A percentile compares a stretch with the other conserved stretches of the same genome.
Evolutionary conservation across 2,797 vertebrate genomes (phyloP).

Genomic region (Limosa lapponica): DNA sequence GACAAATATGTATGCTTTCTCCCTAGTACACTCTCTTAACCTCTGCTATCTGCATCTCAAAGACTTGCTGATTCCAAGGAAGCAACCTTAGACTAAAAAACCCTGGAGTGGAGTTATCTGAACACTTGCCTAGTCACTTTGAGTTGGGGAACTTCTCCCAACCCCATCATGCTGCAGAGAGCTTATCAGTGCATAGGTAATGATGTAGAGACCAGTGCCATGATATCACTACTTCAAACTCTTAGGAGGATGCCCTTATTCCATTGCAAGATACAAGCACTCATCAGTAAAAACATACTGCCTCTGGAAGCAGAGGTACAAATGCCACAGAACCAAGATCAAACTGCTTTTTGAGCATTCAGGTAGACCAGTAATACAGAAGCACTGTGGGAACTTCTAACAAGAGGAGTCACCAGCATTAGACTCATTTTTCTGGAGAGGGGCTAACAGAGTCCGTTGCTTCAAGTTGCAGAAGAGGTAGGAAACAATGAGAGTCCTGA

Average conservation of each 20-base stretch:
- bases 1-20: neutral
- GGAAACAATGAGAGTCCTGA: neutral
- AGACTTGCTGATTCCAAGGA: neutral
- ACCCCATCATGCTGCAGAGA: neutral
- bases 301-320: neutral
- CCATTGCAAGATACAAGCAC: neutral
- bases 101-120: neutral
- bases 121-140: neutral
- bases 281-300: neutral
- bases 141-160: neutral
- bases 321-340: neutral
- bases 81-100: neutral
- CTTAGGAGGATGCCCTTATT: neutral
- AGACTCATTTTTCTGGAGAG: neutral
- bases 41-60: neutral
- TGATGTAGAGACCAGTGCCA: neutral
- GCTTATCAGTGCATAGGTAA: neutral
- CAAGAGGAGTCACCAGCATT: neutral
- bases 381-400: neutral
- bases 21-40: neutral
- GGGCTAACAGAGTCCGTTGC: neutral
- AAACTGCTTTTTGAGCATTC: neutral
- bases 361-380: neutral
- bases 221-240: neutral
- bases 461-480: neutral